phyloP scores from a whole-genome alignment of 1,140 invertebrate genomes.

The Musca vetustissima region DNA sequence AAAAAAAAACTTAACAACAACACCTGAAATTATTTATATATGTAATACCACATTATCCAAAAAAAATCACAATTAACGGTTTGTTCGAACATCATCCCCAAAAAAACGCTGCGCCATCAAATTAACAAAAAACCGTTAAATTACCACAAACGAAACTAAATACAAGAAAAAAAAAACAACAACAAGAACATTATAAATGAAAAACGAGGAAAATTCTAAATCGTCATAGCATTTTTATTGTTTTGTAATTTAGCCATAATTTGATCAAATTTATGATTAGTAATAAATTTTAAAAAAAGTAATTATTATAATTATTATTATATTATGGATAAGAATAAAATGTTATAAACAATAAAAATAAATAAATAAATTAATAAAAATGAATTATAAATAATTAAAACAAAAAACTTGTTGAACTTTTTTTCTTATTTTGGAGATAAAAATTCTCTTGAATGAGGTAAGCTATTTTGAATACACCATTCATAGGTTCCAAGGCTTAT shows the following conservation, averaged over 20 bases:
- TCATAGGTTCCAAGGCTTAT: too few species aligned
- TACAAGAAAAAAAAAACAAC: not conserved
- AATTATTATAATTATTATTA: not conserved
- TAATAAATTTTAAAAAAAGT: not conserved
- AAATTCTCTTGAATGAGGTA: too few species aligned
- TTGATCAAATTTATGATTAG: not conserved
- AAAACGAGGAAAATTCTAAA: constrained; percentile 9
- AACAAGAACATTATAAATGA: constrained; percentile 10
- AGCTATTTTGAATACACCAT: too few species aligned
- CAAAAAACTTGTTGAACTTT: too few species aligned
- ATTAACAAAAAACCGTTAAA: constrained; percentile 13
- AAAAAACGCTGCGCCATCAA: constrained; percentile 8
- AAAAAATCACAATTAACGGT: too few species aligned
- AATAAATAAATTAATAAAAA: not conserved
- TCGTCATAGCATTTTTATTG: constrained; percentile 19
- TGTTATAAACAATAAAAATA: constrained; percentile 5
- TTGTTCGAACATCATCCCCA: not conserved
- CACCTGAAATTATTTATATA: too few species aligned
- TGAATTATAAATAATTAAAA: not conserved
- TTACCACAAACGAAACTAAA: not conserved
- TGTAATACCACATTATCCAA: too few species aligned
- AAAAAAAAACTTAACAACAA: not conserved
- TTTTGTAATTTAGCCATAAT: constrained; percentile 23
- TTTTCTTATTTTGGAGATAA: too few species aligned
- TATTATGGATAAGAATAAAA: too few species aligned